Percentiles rank a stretch among this genome's conserved stretches.
Conservation (phyloP, 2,113 vertebrate species). For the Mustela lutreola region DNA sequence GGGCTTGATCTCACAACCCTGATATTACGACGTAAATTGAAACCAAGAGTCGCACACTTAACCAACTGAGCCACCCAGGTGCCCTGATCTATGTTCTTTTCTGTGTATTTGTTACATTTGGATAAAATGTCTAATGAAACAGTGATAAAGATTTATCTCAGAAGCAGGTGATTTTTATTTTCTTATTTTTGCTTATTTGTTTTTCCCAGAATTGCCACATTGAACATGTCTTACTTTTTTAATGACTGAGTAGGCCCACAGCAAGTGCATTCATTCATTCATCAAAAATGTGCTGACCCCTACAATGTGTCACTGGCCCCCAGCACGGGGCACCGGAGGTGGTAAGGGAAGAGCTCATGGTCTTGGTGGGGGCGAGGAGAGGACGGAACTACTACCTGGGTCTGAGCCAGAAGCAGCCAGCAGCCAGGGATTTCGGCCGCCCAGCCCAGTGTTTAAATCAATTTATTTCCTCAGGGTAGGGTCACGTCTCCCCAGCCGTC, state of each 20-base stretch:
- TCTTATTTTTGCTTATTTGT: background rate
- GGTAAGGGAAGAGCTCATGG: background rate
- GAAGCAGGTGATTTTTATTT: background rate
- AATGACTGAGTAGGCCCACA: background rate
- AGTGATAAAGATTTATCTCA: background rate
- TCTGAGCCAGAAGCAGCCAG: background rate
- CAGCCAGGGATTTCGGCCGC: background rate
- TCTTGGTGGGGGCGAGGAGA: background rate
- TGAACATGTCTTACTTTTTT: background rate
- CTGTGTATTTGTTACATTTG: background rate
- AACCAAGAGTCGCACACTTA: background rate
- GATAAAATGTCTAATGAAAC: background rate
- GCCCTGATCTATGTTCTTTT: background rate
- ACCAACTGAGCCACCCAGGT: background rate
- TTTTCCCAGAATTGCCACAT: background rate
- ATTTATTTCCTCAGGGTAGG: background rate
- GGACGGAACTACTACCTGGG: background rate
- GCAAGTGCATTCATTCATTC: background rate
- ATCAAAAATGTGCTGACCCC: background rate
- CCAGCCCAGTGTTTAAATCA: background rate
- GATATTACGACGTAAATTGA: background rate
- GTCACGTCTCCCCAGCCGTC: background rate
- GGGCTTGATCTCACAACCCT: background rate
- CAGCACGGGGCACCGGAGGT: background rate
- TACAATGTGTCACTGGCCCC: background rate